Conservation (phyloP, 2,113 vertebrate species). For the Noctilio leporinus region DNA sequence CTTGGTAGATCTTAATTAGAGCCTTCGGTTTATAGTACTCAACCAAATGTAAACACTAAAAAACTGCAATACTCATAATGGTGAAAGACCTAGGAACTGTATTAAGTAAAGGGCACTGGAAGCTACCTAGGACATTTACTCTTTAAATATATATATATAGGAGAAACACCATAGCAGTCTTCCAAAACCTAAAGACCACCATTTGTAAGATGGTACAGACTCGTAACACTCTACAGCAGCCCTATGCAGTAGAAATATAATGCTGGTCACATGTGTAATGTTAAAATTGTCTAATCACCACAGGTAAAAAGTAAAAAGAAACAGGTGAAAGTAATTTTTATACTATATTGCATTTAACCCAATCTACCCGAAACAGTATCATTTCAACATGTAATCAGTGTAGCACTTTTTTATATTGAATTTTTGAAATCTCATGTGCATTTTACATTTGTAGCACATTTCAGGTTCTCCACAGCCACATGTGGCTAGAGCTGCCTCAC, state of each 20-base stretch:
- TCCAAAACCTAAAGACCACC: neutral
- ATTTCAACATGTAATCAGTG: neutral
- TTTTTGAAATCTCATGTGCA: neutral
- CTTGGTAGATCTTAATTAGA: neutral
- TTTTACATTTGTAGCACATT: neutral
- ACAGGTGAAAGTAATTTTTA: slow-evolving; percentile 1
- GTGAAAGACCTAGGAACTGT: neutral
- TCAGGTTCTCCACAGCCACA: neutral
- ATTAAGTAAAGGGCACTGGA: slow-evolving; percentile 23
- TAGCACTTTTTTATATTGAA: neutral
- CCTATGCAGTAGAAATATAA: neutral
- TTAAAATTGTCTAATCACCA: neutral
- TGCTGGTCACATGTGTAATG: neutral
- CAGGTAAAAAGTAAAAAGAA: neutral
- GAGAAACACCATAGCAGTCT: neutral
- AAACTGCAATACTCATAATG: neutral
- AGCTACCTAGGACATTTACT: neutral
- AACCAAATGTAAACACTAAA: neutral
- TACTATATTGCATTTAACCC: neutral
- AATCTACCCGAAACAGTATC: neutral
- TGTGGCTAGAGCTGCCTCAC: neutral
- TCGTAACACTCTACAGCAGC: neutral
- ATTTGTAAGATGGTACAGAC: neutral
- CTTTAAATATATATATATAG: too few species aligned
- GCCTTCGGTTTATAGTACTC: neutral